Percentiles rank a stretch among this genome's conserved stretches.
Conservation (phyloP, 2,113 vertebrate species). For the Dipodomys ordii region DNA sequence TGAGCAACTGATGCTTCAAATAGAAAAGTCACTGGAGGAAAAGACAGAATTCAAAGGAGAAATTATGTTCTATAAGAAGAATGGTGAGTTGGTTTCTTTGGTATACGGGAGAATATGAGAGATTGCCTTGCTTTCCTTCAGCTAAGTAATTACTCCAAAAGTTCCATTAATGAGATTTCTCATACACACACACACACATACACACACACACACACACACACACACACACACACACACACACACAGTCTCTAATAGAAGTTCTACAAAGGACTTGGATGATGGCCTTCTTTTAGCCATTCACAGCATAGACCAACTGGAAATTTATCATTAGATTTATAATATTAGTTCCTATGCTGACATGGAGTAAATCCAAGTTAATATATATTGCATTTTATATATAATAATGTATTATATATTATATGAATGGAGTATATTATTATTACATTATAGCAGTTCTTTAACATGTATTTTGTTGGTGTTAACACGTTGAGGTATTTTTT, state of each 20-base stretch:
- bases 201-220: too few relatives aligned
- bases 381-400: neutral
- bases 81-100: constrained; percentile 85
- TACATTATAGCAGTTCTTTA: neutral
- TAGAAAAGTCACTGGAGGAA: constrained; percentile 95
- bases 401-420: neutral
- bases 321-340: constrained; percentile 16
- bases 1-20: constrained; percentile 94
- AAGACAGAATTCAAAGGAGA: constrained; percentile 98
- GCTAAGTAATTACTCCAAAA: neutral
- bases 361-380: neutral
- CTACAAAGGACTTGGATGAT: neutral
- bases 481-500: neutral
- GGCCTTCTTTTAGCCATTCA: neutral
- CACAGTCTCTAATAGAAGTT: neutral
- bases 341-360: neutral
- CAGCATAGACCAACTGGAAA: neutral
- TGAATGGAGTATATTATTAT: neutral
- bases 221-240: too few relatives aligned
- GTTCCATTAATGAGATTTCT: neutral
- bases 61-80: constrained; percentile 98
- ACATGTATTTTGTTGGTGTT: neutral
- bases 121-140: neutral
- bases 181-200: neutral
- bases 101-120: neutral